These are phyloP conservation scores for Ischnus inquisitorius DNA, from an alignment of 2,888 invertebrate genomes.

Conservation along the genomic window DNA sequence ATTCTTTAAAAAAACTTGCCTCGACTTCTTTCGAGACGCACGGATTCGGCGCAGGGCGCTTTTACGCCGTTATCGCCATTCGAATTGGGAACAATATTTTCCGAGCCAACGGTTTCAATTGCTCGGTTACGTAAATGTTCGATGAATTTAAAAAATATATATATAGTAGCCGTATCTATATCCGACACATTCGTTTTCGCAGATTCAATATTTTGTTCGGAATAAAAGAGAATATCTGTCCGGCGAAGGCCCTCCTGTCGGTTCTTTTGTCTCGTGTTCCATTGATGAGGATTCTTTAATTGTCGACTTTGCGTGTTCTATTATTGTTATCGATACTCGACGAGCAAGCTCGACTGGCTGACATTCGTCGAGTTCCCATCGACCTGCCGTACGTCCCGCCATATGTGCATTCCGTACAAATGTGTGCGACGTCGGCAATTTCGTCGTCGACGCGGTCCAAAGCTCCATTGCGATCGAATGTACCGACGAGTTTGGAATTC, in stretches of 20 bases:
- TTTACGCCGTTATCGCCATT: no score
- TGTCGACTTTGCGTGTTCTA: constrained; percentile 4
- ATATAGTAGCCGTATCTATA: not conserved
- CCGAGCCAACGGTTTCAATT: no score
- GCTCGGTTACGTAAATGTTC: not conserved
- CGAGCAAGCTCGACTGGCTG: constrained; percentile 30
- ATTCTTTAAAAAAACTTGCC: no score
- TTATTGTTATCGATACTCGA: constrained; percentile 13
- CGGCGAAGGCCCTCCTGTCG: not conserved
- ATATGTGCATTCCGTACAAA: not conserved
- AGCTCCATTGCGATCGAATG: constrained; percentile 60
- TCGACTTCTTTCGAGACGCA: no score
- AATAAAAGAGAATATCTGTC: not conserved
- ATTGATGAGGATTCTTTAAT: constrained; percentile 7
- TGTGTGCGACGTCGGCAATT: not conserved
- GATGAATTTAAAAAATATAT: not conserved
- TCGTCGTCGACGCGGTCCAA: constrained; percentile 6
- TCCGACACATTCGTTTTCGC: not conserved
- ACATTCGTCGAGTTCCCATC: constrained; percentile 59
- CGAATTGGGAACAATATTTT: no score
- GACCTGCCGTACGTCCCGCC: not conserved
- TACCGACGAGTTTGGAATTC: constrained; percentile 41
- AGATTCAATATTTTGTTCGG: not conserved
- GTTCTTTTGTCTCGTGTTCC: constrained; percentile 12
- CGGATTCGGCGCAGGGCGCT: no score